Conservation (phyloP, 23 tunicate genomes). For the Styela clava region DNA sequence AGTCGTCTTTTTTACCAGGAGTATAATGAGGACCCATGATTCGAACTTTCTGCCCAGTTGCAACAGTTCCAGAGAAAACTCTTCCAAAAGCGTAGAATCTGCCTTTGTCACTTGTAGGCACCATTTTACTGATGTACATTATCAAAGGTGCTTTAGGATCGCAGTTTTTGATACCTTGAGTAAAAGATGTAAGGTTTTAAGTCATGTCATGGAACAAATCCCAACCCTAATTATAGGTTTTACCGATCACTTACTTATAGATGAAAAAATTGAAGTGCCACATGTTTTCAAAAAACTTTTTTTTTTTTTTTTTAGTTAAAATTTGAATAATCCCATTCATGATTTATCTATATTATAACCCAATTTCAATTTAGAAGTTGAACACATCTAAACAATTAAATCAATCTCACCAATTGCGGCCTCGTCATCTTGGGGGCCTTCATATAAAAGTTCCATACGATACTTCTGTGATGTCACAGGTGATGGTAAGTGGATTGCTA, state of each 20-base stretch:
- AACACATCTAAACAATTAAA: too few relatives aligned
- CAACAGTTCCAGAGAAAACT: conserved; percentile 91
- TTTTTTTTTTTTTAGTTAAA: too few relatives aligned
- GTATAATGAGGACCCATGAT: conserved; percentile 95
- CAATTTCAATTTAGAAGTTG: too few relatives aligned
- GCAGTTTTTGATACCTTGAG: conserved; percentile 70
- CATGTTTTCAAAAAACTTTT: too few relatives aligned
- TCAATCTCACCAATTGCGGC: conserved; percentile 55
- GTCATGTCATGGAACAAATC: too few relatives aligned
- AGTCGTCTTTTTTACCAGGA: conserved; percentile 91
- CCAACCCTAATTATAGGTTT: too few relatives aligned
- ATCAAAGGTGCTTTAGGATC: conserved; percentile 85
- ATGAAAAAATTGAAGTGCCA: too few relatives aligned
- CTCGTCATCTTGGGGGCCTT: conserved; percentile 94
- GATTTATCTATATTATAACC: too few relatives aligned
- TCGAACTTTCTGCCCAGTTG: conserved; percentile 97
- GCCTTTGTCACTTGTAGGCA: conserved; percentile 96
- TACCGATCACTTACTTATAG: too few relatives aligned
- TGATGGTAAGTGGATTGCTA: conserved; percentile 98
- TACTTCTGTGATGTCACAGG: conserved; percentile 95
- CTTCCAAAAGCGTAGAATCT: conserved; percentile 99
- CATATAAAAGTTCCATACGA: conserved; percentile 87
- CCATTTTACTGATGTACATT: conserved; percentile 99
- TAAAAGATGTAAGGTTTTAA: too few relatives aligned
- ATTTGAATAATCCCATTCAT: too few relatives aligned